These are phyloP conservation scores for Leistus spinibarbis DNA, from an alignment of 2,888 invertebrate genomes.

Conservation along the genomic window DNA sequence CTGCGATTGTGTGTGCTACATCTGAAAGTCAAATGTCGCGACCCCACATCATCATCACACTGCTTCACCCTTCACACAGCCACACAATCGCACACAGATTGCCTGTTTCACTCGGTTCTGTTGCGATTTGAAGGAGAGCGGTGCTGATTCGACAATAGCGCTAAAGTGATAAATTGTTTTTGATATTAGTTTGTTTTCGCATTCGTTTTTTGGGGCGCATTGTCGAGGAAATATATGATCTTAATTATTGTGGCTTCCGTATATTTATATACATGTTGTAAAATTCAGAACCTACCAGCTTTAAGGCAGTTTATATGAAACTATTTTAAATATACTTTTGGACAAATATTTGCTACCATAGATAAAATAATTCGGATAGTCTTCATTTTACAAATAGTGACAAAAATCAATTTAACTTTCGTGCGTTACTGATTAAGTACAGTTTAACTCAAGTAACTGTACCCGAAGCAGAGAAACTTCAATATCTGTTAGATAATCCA, in stretches of 20 bases:
- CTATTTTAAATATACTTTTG: too few species aligned
- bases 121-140: not conserved
- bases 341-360: too few species aligned
- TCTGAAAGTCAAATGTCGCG: conserved; percentile 59
- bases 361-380: too few species aligned
- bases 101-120: too few species aligned
- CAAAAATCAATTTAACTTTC: too few species aligned
- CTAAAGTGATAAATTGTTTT: conserved; percentile 10
- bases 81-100: not conserved
- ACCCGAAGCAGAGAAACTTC: not conserved
- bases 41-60: not conserved
- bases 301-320: too few species aligned
- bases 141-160: conserved; percentile 2
- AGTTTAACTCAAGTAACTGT: not conserved
- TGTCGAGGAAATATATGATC: not conserved
- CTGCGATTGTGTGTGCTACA: conserved; percentile 45
- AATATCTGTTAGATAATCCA: conserved; percentile 34
- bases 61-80: not conserved
- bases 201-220: not conserved
- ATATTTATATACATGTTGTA: too few species aligned
- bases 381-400: too few species aligned
- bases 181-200: not conserved
- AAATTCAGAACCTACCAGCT: too few species aligned
- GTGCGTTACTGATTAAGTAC: not conserved
- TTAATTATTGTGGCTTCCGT: not conserved